Evolutionary conservation across 2,888 invertebrate genomes (phyloP).

Genomic region (Acanthopleura granulata): DNA sequence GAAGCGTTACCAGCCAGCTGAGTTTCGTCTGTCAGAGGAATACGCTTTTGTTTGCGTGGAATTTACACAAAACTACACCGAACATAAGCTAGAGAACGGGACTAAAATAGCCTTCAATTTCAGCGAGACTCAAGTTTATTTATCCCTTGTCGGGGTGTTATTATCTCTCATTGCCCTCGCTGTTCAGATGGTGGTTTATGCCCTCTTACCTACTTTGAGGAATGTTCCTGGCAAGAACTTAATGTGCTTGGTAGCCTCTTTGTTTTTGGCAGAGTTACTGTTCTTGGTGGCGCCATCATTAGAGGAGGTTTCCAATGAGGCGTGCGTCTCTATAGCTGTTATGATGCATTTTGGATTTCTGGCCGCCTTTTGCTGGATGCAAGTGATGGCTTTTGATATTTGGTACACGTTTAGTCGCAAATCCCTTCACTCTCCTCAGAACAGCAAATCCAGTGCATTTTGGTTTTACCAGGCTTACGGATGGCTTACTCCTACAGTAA

Average conservation of each 20-base stretch:
- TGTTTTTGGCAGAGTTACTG: slow-evolving; percentile 71
- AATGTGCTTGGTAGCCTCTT: slow-evolving; percentile 71
- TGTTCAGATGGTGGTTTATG: slow-evolving; percentile 71
- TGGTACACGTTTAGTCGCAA: slow-evolving; percentile 70
- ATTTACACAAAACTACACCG: slow-evolving; percentile 26
- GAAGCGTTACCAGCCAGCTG: slow-evolving; percentile 24
- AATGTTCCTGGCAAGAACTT: slow-evolving; percentile 73
- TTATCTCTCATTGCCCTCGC: slow-evolving; percentile 72
- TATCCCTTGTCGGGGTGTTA: slow-evolving; percentile 77
- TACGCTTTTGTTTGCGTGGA: slow-evolving; percentile 36
- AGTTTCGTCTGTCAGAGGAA: slow-evolving; percentile 25
- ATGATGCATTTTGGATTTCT: slow-evolving; percentile 72
- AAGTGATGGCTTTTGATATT: slow-evolving; percentile 75
- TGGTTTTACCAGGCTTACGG: slow-evolving; percentile 64
- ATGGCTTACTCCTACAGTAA: slow-evolving; percentile 66
- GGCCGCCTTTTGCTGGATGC: slow-evolving; percentile 74
- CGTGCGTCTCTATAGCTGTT: slow-evolving; percentile 64
- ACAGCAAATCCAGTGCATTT: slow-evolving; percentile 38
- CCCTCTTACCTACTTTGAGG: slow-evolving; percentile 70
- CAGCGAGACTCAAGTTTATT: slow-evolving; percentile 29
- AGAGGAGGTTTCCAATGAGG: not conserved
- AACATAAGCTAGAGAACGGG: slow-evolving; percentile 19
- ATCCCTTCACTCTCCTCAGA: not conserved
- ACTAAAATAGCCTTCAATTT: slow-evolving; percentile 26
- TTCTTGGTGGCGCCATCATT: slow-evolving; percentile 71